Conservation (phyloP, 2,888 invertebrate species). For the Mesopsocus fuscifrons region DNA sequence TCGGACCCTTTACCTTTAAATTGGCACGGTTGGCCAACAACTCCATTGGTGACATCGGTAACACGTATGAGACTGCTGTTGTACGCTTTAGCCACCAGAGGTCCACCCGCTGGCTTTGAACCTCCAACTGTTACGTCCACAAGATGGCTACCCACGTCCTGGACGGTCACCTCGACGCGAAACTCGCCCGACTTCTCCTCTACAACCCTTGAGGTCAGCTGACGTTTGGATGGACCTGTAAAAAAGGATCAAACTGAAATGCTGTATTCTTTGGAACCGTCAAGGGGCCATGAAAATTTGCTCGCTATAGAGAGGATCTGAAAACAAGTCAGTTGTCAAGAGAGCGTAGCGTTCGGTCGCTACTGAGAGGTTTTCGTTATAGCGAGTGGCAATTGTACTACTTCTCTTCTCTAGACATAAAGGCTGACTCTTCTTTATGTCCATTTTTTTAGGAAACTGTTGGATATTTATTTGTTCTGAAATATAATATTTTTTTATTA, state of each 20-base stretch:
- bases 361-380: too few relatives aligned
- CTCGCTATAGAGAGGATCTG: too few relatives aligned
- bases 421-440: too few relatives aligned
- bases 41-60: constrained; percentile 81
- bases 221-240: constrained; percentile 61
- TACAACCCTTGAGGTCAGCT: constrained; percentile 61
- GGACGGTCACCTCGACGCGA: constrained; percentile 80
- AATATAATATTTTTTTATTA: too few relatives aligned
- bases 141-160: constrained; percentile 85
- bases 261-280: too few relatives aligned
- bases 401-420: too few relatives aligned
- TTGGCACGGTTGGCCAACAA: constrained; percentile 89
- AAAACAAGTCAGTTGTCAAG: too few relatives aligned
- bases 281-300: too few relatives aligned
- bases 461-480: too few relatives aligned
- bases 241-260: constrained; percentile 7
- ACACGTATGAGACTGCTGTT: constrained; percentile 87
- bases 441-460: too few relatives aligned
- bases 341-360: too few relatives aligned
- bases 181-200: constrained; percentile 63
- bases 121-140: constrained; percentile 83
- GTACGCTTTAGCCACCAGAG: constrained; percentile 84
- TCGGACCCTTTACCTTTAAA: constrained; percentile 91
- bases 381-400: too few relatives aligned
- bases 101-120: constrained; percentile 74